Conservation (phyloP, 2,113 vertebrate species). For the Mustela lutreola region DNA sequence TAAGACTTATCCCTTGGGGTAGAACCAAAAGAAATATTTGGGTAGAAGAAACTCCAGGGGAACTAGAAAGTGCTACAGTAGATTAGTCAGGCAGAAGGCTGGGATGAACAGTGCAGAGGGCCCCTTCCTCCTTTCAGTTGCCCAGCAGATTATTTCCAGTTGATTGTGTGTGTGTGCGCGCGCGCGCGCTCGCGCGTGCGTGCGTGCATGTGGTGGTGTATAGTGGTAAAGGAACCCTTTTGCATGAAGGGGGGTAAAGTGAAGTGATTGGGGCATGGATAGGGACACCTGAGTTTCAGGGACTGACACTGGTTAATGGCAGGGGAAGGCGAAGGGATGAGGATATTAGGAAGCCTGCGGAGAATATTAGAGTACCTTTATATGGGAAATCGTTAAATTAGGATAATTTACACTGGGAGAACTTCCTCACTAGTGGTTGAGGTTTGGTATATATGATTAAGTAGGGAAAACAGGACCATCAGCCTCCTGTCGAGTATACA, state of each 20-base stretch:
- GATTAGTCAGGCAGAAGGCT: conserved; percentile 39
- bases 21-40: conserved; percentile 50
- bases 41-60: neutral
- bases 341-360: neutral
- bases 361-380: conserved; percentile 1
- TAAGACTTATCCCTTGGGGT: conserved; percentile 41
- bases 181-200: neutral
- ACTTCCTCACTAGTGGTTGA: neutral
- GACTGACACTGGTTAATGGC: conserved; percentile 43
- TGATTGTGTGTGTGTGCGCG: neutral
- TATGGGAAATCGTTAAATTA: conserved; percentile 57
- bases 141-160: conserved; percentile 49
- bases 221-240: neutral
- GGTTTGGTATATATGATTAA: conserved; percentile 36
- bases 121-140: conserved; percentile 26
- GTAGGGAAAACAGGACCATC: conserved; percentile 15
- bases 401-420: conserved; percentile 24
- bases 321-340: neutral
- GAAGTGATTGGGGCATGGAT: conserved; percentile 31
- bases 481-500: neutral
- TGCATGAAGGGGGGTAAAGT: conserved; percentile 16
- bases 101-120: conserved; percentile 4
- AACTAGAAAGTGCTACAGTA: conserved; percentile 47
- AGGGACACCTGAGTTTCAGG: neutral
- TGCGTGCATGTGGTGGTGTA: neutral